Base-by-base conservation (phyloP, 2,888 invertebrate species). In the Eristalis arbustorum region DNA sequence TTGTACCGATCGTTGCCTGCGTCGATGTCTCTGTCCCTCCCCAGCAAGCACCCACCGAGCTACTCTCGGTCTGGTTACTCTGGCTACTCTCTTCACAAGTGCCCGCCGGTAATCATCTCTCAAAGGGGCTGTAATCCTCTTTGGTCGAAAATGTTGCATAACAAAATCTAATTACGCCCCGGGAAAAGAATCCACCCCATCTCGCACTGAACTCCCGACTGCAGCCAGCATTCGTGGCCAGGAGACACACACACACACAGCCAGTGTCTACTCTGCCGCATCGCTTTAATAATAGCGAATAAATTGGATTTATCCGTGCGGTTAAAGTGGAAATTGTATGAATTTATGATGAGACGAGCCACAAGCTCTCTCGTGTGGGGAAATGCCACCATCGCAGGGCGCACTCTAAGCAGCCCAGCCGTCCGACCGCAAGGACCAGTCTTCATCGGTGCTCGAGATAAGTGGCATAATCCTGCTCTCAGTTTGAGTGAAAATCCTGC, bases 231-330 rank as follows among this genome's bases (percentile, higher is more conserved):
- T 34, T 73, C 56, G n/a, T n/a, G n/a, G n/a, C n/a, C n/a, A n/a
- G n/a, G n/a, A n/a, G n/a, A n/a, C n/a, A n/a, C n/a, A n/a, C n/a
- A n/a, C n/a, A n/a, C n/a, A n/a, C n/a, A n/a, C n/a, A n/a, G n/a
- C n/a, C n/a, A n/a, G n/a, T n/a, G n/a, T n/a, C n/a, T n/a, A n/a
- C n/a, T n/a, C 63, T 78, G 75, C 78, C 75, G 82, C 82, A 87
- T 75, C 68, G 83, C 82, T 87, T 83, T 87, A 87, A 87, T 87
- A 87, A 87, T 79, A 75, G 78, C 87, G 82, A 82, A 79, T 87
- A 87, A 87, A 87, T 87, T 87, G 78, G 82, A 87, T 87, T 87
- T 83, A 83, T 83, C 82, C 75, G 67, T 31, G 75, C 78, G 67
- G 82, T 87, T 87, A 79, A 79, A 79, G 82, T 79, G 87, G 82